Evolutionary conservation across 2,113 vertebrate genomes (phyloP).

Genomic region (Promerops cafer): DNA sequence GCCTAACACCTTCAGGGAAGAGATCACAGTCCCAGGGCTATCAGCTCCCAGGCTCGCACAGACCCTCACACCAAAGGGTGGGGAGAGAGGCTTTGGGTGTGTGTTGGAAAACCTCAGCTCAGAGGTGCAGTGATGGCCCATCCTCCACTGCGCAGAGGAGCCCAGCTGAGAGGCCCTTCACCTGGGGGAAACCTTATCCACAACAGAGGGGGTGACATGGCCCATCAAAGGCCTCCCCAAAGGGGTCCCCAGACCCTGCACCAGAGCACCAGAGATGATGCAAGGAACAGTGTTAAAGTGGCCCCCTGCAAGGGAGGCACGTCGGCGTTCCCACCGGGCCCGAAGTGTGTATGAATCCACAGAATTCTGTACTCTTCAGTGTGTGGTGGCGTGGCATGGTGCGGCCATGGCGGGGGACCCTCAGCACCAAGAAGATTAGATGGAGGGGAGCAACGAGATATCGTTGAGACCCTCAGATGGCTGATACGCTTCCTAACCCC

Average conservation of each 20-base stretch:
- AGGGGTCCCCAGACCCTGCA: background rate
- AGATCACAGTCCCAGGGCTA: background rate
- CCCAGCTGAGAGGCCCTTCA: background rate
- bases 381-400: fast-evolving
- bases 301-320: background rate
- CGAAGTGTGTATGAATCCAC: too few species aligned
- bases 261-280: background rate
- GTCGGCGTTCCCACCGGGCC: background rate
- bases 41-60: background rate
- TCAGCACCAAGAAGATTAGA: background rate
- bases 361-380: fast-evolving
- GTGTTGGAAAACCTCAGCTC: background rate
- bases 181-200: background rate
- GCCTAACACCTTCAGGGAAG: fast-evolving
- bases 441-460: fast-evolving
- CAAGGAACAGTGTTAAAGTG: background rate
- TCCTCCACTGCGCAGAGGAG: fast-evolving
- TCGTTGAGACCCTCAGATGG: background rate
- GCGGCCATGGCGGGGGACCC: fast-evolving
- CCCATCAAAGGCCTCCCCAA: background rate
- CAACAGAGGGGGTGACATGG: background rate
- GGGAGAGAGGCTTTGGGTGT: background rate
- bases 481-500: background rate
- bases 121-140: fast-evolving
- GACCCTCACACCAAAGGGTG: fast-evolving